A percentile compares a stretch with the other conserved stretches of the same genome.
phyloP scores from a whole-genome alignment of 2,113 vertebrate species.

The Verasper variegatus region DNA sequence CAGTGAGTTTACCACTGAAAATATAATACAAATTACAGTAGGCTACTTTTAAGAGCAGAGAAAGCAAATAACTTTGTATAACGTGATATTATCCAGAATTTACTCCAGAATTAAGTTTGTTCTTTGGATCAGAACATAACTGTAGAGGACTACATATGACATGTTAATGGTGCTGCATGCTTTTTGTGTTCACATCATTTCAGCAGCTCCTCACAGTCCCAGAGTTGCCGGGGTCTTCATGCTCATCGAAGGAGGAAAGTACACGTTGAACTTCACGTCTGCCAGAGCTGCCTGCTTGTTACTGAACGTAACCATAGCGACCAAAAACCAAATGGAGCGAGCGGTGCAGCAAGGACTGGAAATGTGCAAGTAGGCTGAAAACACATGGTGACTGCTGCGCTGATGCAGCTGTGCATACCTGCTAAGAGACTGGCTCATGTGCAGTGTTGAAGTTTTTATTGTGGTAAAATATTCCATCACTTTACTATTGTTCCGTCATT shows the following conservation, averaged over 20 bases:
- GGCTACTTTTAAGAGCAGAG: too few species aligned
- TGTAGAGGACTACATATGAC: neutral
- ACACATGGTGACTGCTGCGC: neutral
- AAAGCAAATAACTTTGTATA: too few species aligned
- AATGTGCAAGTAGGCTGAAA: slow-evolving; percentile 78
- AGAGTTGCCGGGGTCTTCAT: slow-evolving; percentile 70
- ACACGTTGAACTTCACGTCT: slow-evolving; percentile 69
- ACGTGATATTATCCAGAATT: neutral
- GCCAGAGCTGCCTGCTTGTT: slow-evolving; percentile 63
- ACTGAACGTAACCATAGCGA: slow-evolving; percentile 73
- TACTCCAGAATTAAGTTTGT: neutral
- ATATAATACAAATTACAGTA: neutral
- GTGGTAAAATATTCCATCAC: neutral
- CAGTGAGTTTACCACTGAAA: neutral
- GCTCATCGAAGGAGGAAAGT: slow-evolving; percentile 45
- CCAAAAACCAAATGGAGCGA: slow-evolving; percentile 62
- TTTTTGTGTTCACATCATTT: neutral
- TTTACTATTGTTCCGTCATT: neutral
- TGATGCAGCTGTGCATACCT: neutral
- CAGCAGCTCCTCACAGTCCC: slow-evolving; percentile 30
- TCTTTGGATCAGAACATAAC: neutral
- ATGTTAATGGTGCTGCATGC: neutral
- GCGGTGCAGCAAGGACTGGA: slow-evolving; percentile 72
- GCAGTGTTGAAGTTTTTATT: too few species aligned
- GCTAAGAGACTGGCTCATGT: too few species aligned